Conservation (phyloP, 1,140 invertebrate species). For the Bombus sibiricus region DNA sequence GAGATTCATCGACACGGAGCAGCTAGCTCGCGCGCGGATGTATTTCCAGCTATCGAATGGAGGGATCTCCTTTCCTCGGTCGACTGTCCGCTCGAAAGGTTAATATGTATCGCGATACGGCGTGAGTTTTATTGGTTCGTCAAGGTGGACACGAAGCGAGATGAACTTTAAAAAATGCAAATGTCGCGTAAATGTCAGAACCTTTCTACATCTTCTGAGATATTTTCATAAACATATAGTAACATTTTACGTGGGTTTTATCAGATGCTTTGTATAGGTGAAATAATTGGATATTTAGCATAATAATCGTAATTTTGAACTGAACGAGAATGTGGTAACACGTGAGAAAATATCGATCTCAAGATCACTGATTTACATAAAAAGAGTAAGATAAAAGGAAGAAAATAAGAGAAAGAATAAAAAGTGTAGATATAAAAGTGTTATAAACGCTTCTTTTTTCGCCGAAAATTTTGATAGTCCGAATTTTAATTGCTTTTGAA, state of each 20-base stretch:
- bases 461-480: not conserved
- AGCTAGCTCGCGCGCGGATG: not conserved
- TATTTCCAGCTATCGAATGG: conserved; percentile 13
- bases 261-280: not conserved
- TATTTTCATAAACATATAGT: not conserved
- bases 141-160: not conserved
- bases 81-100: conserved; percentile 32
- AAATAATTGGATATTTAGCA: not conserved
- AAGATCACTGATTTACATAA: not conserved
- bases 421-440: too few species aligned
- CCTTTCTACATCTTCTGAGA: not conserved
- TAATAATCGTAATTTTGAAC: not conserved
- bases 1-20: conserved; percentile 22
- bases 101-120: conserved; percentile 38
- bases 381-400: not conserved
- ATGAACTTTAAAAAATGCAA: conserved; percentile 34
- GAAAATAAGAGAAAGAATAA: not conserved
- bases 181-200: conserved; percentile 34
- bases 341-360: not conserved
- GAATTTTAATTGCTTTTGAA: not conserved
- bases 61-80: conserved; percentile 20
- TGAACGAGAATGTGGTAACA: not conserved
- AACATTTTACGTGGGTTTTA: not conserved
- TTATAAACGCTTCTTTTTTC: not conserved
- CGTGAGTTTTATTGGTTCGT: conserved; percentile 19